These are phyloP conservation scores for Geotrypetes seraphini DNA, from an alignment of 2,797 vertebrate species.

Conservation along the genomic window DNA sequence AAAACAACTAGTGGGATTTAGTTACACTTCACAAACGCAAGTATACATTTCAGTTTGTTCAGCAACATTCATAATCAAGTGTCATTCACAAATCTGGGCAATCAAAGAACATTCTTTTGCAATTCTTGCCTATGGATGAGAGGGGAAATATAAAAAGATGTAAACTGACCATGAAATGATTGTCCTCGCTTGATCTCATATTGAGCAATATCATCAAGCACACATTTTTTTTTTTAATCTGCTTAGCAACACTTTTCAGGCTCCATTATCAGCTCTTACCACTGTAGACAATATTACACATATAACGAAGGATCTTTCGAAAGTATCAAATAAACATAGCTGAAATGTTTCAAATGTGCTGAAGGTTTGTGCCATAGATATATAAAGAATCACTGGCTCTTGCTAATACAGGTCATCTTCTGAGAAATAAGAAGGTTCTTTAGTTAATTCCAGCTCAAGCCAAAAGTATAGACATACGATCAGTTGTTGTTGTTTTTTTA, in stretches of 20 bases:
- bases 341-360: too few species aligned
- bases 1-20: slow-evolving; percentile 11
- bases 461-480: too few species aligned
- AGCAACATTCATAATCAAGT: slow-evolving; percentile 19
- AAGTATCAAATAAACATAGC: too few species aligned
- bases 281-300: slow-evolving; percentile 31
- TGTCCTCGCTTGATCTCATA: neutral
- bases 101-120: slow-evolving; percentile 24
- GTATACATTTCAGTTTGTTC: slow-evolving; percentile 10
- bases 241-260: slow-evolving; percentile 35
- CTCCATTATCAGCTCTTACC: slow-evolving; percentile 22
- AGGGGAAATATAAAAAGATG: slow-evolving; percentile 25
- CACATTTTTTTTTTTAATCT: slow-evolving; percentile 45
- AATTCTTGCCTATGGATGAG: slow-evolving; percentile 30
- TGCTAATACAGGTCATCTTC: too few species aligned
- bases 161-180: slow-evolving; percentile 19
- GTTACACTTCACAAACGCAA: slow-evolving; percentile 13
- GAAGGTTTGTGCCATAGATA: too few species aligned
- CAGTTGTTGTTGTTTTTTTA: too few species aligned
- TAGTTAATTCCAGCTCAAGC: too few species aligned
- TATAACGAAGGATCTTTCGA: slow-evolving; percentile 29
- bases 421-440: too few species aligned
- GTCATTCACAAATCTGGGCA: slow-evolving; percentile 29
- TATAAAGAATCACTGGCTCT: too few species aligned
- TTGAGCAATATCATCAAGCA: slow-evolving; percentile 15